phyloP scores from a whole-genome alignment of 2,797 vertebrate genomes.

The Micrastur ruficollis region DNA sequence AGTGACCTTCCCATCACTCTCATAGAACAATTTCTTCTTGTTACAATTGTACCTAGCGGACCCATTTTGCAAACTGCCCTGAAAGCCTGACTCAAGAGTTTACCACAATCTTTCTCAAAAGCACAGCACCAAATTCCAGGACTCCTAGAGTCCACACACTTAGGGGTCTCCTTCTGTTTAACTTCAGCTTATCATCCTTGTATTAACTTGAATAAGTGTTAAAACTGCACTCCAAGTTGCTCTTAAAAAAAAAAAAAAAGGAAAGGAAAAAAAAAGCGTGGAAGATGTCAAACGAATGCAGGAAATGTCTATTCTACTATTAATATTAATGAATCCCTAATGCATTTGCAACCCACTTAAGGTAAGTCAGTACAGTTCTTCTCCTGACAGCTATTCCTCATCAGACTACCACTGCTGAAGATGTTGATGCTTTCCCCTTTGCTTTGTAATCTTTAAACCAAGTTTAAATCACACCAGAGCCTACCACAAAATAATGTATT shows the following conservation, averaged over 20 bases:
- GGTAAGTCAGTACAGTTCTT: conserved; percentile 29
- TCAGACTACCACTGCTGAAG: conserved; percentile 15
- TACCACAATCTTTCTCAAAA: conserved; percentile 9
- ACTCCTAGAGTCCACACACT: conserved; percentile 34
- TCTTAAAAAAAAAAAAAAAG: background rate
- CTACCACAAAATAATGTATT: conserved; percentile 30
- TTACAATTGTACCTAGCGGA: background rate
- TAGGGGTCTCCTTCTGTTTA: conserved; percentile 65
- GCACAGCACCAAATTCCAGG: conserved; percentile 40
- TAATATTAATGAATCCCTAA: conserved; percentile 64
- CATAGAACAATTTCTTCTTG: background rate
- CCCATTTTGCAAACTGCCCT: background rate
- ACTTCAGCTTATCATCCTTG: conserved; percentile 60
- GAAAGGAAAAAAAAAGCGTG: background rate
- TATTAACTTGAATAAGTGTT: conserved; percentile 59
- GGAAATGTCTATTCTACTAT: conserved; percentile 47
- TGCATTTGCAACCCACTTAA: conserved; percentile 57
- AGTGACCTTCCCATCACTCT: background rate
- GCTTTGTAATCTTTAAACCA: conserved; percentile 39
- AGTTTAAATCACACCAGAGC: conserved; percentile 22
- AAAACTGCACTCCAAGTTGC: conserved; percentile 42
- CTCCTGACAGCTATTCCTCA: conserved; percentile 43
- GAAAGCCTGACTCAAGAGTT: background rate
- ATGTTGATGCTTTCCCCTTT: conserved; percentile 55
- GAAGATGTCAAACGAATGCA: conserved; percentile 37